Base-by-base conservation (phyloP, 2,888 invertebrate genomes). In the Blastobasis adustella region DNA sequence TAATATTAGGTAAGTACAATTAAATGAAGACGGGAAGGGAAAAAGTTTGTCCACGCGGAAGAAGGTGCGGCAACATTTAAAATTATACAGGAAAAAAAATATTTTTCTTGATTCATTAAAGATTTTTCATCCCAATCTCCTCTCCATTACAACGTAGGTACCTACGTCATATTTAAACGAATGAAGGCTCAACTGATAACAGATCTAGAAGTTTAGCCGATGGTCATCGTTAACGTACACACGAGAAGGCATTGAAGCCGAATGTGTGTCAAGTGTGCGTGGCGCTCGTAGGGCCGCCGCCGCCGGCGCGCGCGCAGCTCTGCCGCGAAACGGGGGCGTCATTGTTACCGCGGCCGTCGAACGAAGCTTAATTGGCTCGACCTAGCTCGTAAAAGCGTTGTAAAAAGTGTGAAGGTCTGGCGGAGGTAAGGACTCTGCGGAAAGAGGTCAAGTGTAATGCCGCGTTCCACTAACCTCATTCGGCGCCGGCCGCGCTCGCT, bases 391-490 rank as follows among this genome's bases (percentile, higher is more conserved):
- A 86, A 85, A 82, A 84, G 80, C 81, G 73, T 76, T 86, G 86
- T 86, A 85, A 87, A 87, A 85, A 83, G 82, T 82, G 79, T 83
- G 87, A 88, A 88, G 87, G 86, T 83, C 87, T 85, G 83, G 82
- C 76, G 80, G 85, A 84, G 84, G 86, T 87, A 85, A 87, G 88
- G 87, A 88, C 87, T 87, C 79, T 65, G 63, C 76, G 69, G 71
- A 88, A 88, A 87, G 88, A 84, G 88, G 88, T 88, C 88, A 87
- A 88, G 87, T 87, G 87, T 86, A 87, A 82, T 82, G 79, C 79
- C 71, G 83, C 75, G 87, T 82, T 86, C 86, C 76, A 87, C 85
- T 88, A 81, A 82, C 88, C 88, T 88, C 86, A 87, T 88, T 88
- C 78, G 70, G 69, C 71, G 74, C 67, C 70, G 56, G 73, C 63